Conservation (phyloP, 1,140 invertebrate genomes). For the Drosophila punjabiensis region DNA sequence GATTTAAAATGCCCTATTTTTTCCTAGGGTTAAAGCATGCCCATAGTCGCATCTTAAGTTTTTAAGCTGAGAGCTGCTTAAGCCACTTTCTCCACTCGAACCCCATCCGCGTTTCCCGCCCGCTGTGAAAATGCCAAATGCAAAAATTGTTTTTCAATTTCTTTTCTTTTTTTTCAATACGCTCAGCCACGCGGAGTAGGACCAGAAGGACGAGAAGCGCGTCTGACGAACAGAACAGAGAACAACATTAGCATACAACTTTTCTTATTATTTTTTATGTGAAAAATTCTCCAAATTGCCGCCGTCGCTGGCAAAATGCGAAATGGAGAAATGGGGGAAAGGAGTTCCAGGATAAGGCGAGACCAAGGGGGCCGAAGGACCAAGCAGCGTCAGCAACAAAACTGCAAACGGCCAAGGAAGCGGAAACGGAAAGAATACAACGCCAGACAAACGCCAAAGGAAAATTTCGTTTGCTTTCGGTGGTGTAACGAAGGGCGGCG, state of each 20-base stretch:
- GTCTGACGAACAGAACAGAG: slow-evolving; percentile 21
- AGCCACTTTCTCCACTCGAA: slow-evolving; percentile 27
- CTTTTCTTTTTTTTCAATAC: slow-evolving; percentile 74
- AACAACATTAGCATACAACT: slow-evolving; percentile 82
- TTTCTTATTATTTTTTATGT: slow-evolving; percentile 84
- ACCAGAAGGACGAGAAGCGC: slow-evolving; percentile 9
- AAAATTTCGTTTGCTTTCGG: slow-evolving; percentile 46
- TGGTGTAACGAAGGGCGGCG: slow-evolving; percentile 29
- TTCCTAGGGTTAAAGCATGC: not conserved
- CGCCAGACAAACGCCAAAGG: slow-evolving; percentile 76
- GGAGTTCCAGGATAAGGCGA: slow-evolving; percentile 14
- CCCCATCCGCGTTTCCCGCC: slow-evolving; percentile 15
- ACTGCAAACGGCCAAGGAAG: slow-evolving; percentile 80
- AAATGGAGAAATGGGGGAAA: slow-evolving; percentile 42
- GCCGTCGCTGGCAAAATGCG: slow-evolving; percentile 35
- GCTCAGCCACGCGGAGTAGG: slow-evolving; percentile 34
- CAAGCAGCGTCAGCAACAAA: slow-evolving; percentile 57
- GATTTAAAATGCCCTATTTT: not conserved
- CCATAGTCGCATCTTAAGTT: slow-evolving; percentile 38
- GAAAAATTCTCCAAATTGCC: slow-evolving; percentile 73
- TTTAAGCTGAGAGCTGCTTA: slow-evolving; percentile 46
- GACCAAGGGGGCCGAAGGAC: slow-evolving; percentile 15
- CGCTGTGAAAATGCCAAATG: slow-evolving; percentile 75
- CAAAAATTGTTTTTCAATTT: slow-evolving; percentile 83
- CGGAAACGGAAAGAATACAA: slow-evolving; percentile 82